Percentiles rank a stretch among this genome's conserved stretches.
Evolutionary conservation across 2,888 invertebrate species (phyloP).

Genomic region (Hemistola chrysoprasaria): DNA sequence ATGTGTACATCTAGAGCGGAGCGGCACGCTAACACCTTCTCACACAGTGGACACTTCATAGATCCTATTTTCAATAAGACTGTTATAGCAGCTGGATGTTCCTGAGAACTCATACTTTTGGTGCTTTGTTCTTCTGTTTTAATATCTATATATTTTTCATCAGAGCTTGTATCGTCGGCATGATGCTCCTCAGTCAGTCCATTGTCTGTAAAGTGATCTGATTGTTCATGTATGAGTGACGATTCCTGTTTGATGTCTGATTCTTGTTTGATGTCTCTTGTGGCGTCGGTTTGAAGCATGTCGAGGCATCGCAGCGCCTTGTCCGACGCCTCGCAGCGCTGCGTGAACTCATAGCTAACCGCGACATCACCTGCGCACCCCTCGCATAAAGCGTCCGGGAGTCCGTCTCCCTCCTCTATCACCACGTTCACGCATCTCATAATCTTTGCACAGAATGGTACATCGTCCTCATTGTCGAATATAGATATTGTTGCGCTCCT

Average conservation of each 20-base stretch:
- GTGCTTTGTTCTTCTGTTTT: too few relatives aligned
- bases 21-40: constrained; percentile 15
- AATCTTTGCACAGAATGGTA: constrained; percentile 57
- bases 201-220: too few relatives aligned
- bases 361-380: constrained; percentile 56
- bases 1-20: constrained; percentile 25
- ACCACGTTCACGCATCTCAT: constrained; percentile 57
- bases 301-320: constrained; percentile 50
- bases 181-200: too few relatives aligned
- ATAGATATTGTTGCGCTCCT: constrained; percentile 55
- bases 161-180: too few relatives aligned
- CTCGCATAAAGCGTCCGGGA: constrained; percentile 59
- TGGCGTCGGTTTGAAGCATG: constrained; percentile 17
- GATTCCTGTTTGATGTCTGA: constrained; percentile 40
- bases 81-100: too few relatives aligned
- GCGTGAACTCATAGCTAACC: constrained; percentile 55
- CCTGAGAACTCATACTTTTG: too few relatives aligned
- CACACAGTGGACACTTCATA: constrained; percentile 24
- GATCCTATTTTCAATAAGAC: constrained; percentile 20
- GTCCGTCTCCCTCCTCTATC: constrained; percentile 58
- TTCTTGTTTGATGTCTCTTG: constrained; percentile 15
- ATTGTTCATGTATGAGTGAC: too few relatives aligned
- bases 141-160: too few relatives aligned
- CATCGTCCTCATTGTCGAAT: constrained; percentile 51
- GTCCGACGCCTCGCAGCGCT: constrained; percentile 63